These are phyloP conservation scores for Pomacea canaliculata DNA, from an alignment of 2,888 invertebrate species.

Conservation along the genomic window DNA sequence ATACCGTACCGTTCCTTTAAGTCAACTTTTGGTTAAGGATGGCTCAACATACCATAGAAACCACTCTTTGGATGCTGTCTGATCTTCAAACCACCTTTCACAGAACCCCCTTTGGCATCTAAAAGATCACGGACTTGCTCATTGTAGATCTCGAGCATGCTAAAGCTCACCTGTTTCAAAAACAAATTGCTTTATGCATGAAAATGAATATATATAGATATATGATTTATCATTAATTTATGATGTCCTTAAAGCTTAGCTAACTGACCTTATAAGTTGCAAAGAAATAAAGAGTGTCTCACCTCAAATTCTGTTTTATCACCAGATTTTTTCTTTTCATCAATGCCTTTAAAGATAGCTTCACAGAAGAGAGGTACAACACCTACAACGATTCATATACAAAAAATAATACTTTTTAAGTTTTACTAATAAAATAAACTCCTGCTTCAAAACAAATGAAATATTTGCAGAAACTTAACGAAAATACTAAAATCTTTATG, in stretches of 20 bases:
- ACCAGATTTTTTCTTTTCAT: conserved; percentile 66
- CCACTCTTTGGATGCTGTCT: conserved; percentile 74
- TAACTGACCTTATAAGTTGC: too few relatives aligned
- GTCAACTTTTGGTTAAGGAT: too few relatives aligned
- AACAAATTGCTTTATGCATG: background rate
- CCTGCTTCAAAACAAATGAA: too few relatives aligned
- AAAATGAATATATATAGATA: too few relatives aligned
- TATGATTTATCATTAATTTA: too few relatives aligned
- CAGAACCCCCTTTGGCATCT: conserved; percentile 51
- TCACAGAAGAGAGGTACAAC: conserved; percentile 74
- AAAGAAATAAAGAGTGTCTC: conserved; percentile 14
- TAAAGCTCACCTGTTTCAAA: conserved; percentile 71
- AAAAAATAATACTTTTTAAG: background rate
- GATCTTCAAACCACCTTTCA: conserved; percentile 72
- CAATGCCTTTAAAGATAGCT: conserved; percentile 72
- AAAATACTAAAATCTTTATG: too few relatives aligned
- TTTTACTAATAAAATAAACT: background rate
- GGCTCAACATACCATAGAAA: conserved; percentile 72
- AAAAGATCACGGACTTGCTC: conserved; percentile 74
- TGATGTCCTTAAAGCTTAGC: too few relatives aligned
- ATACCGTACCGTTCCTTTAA: too few relatives aligned
- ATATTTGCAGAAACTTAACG: too few relatives aligned
- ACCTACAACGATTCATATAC: conserved; percentile 64
- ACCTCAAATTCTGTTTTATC: conserved; percentile 67
- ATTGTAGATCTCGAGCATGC: conserved; percentile 76